Evolutionary conservation across 2,113 vertebrate genomes (phyloP).

Genomic region (Lophius piscatorius): DNA sequence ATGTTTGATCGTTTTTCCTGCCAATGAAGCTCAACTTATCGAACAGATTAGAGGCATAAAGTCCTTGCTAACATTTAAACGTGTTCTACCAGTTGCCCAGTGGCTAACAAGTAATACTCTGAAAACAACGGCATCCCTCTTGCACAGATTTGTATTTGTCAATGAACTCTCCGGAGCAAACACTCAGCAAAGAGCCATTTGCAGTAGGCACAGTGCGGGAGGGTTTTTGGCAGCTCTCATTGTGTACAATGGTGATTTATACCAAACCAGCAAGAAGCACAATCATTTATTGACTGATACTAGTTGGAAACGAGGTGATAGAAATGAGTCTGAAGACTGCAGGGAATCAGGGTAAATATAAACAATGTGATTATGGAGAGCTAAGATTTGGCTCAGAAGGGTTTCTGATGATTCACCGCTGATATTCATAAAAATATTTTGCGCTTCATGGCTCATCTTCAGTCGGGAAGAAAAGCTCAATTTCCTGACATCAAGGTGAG

Average conservation of each 20-base stretch:
- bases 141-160: conserved; percentile 52
- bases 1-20: conserved; percentile 21
- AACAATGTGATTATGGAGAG: too few relatives aligned
- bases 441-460: too few relatives aligned
- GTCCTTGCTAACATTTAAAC: conserved; percentile 61
- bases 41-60: conserved; percentile 36
- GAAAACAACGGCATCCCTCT: conserved; percentile 57
- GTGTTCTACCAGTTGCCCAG: conserved; percentile 64
- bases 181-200: conserved; percentile 36
- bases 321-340: background rate
- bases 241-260: conserved; percentile 26
- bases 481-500: too few relatives aligned
- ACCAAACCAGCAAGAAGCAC: background rate
- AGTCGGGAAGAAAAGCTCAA: too few relatives aligned
- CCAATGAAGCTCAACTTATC: conserved; percentile 61
- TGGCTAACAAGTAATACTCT: conserved; percentile 69
- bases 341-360: too few relatives aligned
- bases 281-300: conserved; percentile 8
- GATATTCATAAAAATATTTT: too few relatives aligned
- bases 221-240: conserved; percentile 37
- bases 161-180: conserved; percentile 42
- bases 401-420: too few relatives aligned
- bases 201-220: conserved; percentile 27
- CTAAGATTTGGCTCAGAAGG: too few relatives aligned
- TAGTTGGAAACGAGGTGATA: conserved; percentile 2